Conservation (phyloP, 2,113 vertebrate species). For the Festucalex cinctus region DNA sequence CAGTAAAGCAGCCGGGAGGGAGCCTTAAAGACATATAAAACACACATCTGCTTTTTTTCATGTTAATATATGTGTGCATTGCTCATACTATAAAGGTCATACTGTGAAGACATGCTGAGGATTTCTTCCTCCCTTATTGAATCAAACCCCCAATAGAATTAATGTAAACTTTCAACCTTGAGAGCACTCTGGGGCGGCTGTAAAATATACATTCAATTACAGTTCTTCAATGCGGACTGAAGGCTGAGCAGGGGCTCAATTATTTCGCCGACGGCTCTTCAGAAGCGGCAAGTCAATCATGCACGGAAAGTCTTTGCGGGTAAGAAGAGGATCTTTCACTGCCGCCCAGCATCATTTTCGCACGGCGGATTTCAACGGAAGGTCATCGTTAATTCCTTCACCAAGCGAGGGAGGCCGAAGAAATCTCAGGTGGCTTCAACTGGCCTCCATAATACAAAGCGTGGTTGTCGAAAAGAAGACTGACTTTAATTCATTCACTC, state of each 20-base stretch:
- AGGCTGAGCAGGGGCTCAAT: background rate
- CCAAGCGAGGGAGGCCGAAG: constrained; percentile 22
- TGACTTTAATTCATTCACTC: background rate
- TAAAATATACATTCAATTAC: background rate
- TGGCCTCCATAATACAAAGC: constrained; percentile 5
- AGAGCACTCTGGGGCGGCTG: too few relatives aligned
- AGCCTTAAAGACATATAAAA: too few relatives aligned
- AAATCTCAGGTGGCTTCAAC: constrained; percentile 10
- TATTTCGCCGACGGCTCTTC: constrained; percentile 5
- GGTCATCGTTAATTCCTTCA: constrained; percentile 50
- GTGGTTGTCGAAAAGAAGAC: background rate
- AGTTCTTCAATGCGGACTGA: background rate
- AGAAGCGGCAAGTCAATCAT: constrained; percentile 3
- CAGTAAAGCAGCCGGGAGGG: too few relatives aligned
- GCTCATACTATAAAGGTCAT: too few relatives aligned
- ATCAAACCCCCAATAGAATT: background rate
- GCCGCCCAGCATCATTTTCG: constrained; percentile 31
- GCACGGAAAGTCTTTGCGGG: constrained; percentile 6
- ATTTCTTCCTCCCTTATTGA: too few relatives aligned
- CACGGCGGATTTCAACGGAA: constrained; percentile 52
- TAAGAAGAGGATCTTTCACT: constrained; percentile 18
- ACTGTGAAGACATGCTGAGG: too few relatives aligned
- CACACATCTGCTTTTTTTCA: too few relatives aligned
- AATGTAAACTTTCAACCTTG: background rate
- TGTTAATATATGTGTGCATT: too few relatives aligned